Conservation (phyloP, 2,113 vertebrate genomes). For the Procapra przewalskii region DNA sequence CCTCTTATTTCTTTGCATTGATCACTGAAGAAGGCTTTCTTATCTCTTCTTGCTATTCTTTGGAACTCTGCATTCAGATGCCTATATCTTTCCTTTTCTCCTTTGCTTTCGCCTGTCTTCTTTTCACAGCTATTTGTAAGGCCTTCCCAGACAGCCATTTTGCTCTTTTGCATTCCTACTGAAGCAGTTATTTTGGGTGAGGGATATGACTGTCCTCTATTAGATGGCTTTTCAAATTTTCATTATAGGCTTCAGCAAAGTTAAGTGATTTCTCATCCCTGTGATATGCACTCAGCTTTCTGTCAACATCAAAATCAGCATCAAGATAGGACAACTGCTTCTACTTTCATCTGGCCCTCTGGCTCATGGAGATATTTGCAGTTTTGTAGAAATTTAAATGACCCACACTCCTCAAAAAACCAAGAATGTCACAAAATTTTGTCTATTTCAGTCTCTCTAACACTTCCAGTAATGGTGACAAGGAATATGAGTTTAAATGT, state of each 20-base stretch:
- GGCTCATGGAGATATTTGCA: neutral
- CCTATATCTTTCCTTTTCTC: no score
- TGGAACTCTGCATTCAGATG: no score
- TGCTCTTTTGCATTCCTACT: neutral
- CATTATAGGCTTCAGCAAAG: neutral
- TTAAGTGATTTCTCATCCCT: slow-evolving; percentile 2
- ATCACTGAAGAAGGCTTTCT: no score
- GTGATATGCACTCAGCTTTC: neutral
- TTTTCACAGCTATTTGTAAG: no score
- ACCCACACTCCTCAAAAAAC: neutral
- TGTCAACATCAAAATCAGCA: slow-evolving; percentile 26
- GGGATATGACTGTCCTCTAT: neutral
- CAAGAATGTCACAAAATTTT: neutral
- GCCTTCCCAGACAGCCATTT: no score
- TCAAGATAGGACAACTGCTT: neutral
- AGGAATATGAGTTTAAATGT: neutral
- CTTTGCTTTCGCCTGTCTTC: no score
- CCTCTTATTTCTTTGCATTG: no score
- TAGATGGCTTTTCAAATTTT: neutral
- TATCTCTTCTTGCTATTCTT: no score
- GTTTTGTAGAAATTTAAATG: neutral
- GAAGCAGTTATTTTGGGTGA: neutral
- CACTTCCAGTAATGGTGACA: neutral
- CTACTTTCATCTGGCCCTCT: neutral
- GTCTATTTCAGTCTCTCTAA: neutral